Base-by-base conservation (phyloP, 2,113 vertebrate genomes). In the Gobio gobio region DNA sequence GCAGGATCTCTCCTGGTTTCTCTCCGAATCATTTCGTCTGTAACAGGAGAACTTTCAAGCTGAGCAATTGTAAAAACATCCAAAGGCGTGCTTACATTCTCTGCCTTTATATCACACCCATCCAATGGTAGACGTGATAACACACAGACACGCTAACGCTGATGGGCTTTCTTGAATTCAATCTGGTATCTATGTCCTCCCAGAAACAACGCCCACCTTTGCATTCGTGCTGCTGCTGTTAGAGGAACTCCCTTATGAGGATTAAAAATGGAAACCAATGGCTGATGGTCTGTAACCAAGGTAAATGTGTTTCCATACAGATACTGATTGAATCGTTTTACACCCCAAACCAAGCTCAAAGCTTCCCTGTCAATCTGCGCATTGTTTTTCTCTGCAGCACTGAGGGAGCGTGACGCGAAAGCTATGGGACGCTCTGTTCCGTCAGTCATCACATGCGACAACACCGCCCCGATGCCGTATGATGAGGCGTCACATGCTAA, bases 1-100 rank as follows among this genome's bases (percentile, higher is more conserved):
- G 85, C 78, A 13, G 18, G 45, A 58, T 78, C 74, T 33, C 40
- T 59, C 20, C 78, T 76, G n/a, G 85, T 78, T 59, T 83, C 85
- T 43, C 36, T 26, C 79, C 26, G 13, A 5, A 83, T 14, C n/a
- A 61, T 81, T 29, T 83, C 18, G 10, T 22, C 45, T 24, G 75
- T 86, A 22, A 83, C 59, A 33, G 54, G 74, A 5, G 73, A 47
- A 49, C 68, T 45, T 13, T 82, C 68, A n/a, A 78, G 64, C 43
- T 78, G 73, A 33, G 4, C 73, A 4, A 83, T 10, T 16, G 63
- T 64, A 78, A 83, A 78, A 43, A 83, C 36, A 51, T 80, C 73
- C 22, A 78, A 7, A 14, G 74, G 36, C 40, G 2, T 43, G 61
- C 51, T 33, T 10, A 13, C 80, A 0, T 61, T 22, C 6, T 10